Base-by-base conservation (phyloP, 2,797 vertebrate genomes). In the Tokudaia tokunoshimensis region DNA sequence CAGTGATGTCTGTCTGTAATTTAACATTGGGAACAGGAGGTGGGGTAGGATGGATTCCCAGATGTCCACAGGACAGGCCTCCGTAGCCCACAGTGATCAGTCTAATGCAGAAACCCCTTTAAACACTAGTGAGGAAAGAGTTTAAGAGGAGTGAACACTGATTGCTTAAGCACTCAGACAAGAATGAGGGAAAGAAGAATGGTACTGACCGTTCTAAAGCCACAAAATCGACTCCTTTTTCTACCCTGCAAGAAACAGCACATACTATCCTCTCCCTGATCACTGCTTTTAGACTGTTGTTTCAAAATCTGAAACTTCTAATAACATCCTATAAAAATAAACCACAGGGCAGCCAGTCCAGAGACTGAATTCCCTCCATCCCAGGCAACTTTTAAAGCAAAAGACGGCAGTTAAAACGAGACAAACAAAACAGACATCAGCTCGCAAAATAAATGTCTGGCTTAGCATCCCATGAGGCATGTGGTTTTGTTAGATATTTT, bases 221-320 rank as follows among this genome's bases (percentile, higher is more conserved):
- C 44, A 78, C 29, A 52, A 63, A 94, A 50, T 47, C 12, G 0
- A 20, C 55, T 22, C 78, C 26, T 86, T 47, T 59, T 81, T 83
- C n/a, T 6, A 57, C 85, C 3, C 67, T 47, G 7, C 61, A 34
- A 47, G 52, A 37, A 81, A 79, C 15, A 70, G 31, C n/a, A 76
- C 61, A 85, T 44, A n/a, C 22, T 6, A 22, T 12, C 75, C 63
- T 87, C 83, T 83, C 75, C 80, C 85, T 50, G 31, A 20, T 87
- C 37, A 22, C 22, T 81, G n/a, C 31, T 84, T 90, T 88, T 63
- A 93, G 81, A 92, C 3, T 15, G 3, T 63, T 79, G 6, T 76
- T 96, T 94, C 91, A 87, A 92, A 87, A 88, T 74, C 70, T 52
- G 22, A 80, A 90, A 92, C 22, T 94, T 85, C 85, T 82, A 67